Evolutionary conservation across 2,113 vertebrate species (phyloP).

Genomic region (Eudyptes chrysolophus): DNA sequence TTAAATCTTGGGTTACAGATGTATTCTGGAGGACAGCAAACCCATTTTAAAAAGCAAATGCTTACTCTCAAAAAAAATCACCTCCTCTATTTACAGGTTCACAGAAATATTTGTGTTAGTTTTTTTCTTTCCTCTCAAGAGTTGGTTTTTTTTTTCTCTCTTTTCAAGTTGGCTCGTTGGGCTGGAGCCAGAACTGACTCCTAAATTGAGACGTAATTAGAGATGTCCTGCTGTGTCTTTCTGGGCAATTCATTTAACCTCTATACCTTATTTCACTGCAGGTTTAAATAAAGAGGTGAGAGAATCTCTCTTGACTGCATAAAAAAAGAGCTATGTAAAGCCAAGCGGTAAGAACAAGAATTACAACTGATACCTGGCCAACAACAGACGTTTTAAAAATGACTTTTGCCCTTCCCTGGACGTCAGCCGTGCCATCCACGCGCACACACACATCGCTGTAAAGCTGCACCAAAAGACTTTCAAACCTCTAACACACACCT

Average conservation of each 20-base stretch:
- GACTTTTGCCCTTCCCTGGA: neutral
- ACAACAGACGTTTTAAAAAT: neutral
- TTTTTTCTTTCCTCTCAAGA: neutral
- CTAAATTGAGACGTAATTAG: neutral
- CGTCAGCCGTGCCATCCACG: accelerated
- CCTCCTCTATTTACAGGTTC: neutral
- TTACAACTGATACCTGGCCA: neutral
- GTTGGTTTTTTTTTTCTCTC: neutral
- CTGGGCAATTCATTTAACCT: neutral
- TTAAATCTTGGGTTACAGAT: neutral
- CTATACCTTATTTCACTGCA: neutral
- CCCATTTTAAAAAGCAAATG: neutral
- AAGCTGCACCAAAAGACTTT: neutral
- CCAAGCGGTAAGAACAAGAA: neutral
- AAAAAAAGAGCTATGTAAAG: neutral
- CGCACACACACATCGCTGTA: accelerated
- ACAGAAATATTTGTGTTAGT: neutral
- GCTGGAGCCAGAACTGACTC: neutral
- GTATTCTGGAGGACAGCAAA: neutral
- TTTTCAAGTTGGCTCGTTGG: neutral
- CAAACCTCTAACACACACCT: neutral
- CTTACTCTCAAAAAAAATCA: neutral
- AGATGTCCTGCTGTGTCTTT: neutral
- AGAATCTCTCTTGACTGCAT: neutral
- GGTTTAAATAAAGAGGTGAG: neutral